A percentile compares a stretch with the other conserved stretches of the same genome.
Conservation (phyloP, 2,888 invertebrate genomes). For the Acrobasis repandana region DNA sequence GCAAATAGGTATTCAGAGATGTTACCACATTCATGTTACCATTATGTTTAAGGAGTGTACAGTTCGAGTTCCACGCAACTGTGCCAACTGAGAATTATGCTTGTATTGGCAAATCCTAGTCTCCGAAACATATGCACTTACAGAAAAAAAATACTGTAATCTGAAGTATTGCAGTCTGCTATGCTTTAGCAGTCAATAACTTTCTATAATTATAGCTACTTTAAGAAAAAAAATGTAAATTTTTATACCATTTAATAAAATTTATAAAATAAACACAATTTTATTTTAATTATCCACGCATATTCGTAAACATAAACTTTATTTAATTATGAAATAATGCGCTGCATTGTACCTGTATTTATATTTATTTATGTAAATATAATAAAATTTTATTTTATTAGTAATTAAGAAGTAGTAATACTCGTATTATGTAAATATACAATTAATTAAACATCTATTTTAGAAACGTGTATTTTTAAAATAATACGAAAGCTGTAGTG, state of each 20-base stretch:
- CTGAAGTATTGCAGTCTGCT: slow-evolving; percentile 35
- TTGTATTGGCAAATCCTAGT: slow-evolving; percentile 49
- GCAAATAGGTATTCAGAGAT: slow-evolving; percentile 50
- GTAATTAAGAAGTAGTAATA: not conserved
- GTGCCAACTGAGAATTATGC: slow-evolving; percentile 47
- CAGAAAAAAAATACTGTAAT: slow-evolving; percentile 30
- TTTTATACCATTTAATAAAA: slow-evolving; percentile 80
- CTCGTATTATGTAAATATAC: slow-evolving; percentile 10
- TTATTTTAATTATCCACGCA: slow-evolving; percentile 33
- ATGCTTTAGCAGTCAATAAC: slow-evolving; percentile 42
- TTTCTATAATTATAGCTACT: slow-evolving; percentile 56
- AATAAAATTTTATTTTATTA: not conserved
- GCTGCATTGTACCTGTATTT: slow-evolving; percentile 30
- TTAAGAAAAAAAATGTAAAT: slow-evolving; percentile 67
- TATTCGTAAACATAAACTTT: slow-evolving; percentile 3
- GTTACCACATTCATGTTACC: slow-evolving; percentile 61
- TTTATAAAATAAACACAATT: slow-evolving; percentile 60
- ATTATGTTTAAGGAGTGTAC: slow-evolving; percentile 43
- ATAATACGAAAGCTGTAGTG: slow-evolving; percentile 20
- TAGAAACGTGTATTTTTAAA: slow-evolving; percentile 4
- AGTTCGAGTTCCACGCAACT: slow-evolving; percentile 38
- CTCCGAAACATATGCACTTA: slow-evolving; percentile 40
- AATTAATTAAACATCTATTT: slow-evolving; percentile 26
- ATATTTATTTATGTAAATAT: slow-evolving; percentile 15
- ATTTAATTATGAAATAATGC: slow-evolving; percentile 16